phyloP scores from a whole-genome alignment of 2,113 vertebrate species.

The Vidua chalybeata region DNA sequence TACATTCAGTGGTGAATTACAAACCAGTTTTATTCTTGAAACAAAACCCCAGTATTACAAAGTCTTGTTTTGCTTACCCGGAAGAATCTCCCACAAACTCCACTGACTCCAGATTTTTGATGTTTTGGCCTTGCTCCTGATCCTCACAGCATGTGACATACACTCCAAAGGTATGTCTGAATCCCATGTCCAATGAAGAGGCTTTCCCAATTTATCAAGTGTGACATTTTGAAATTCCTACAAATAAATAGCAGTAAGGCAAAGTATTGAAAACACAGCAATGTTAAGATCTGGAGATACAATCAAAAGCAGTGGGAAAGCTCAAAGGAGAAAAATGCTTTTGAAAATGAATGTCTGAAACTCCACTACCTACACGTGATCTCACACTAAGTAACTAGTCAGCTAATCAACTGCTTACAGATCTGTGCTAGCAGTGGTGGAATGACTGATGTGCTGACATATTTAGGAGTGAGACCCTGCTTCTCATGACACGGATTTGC shows the following conservation, averaged over 20 bases:
- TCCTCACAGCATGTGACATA: constrained; percentile 62
- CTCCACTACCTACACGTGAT: background rate
- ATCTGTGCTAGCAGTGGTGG: background rate
- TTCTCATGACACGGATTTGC: background rate
- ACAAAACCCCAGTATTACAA: background rate
- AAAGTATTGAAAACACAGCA: background rate
- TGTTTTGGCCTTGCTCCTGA: constrained; percentile 37
- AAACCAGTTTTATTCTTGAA: background rate
- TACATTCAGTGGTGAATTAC: background rate
- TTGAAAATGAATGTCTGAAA: background rate
- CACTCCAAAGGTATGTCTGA: constrained; percentile 76
- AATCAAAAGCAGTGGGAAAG: background rate
- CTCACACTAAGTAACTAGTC: background rate
- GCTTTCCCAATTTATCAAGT: constrained; percentile 20
- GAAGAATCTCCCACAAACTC: constrained; percentile 55
- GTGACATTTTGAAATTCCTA: constrained; percentile 64
- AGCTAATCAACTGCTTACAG: background rate
- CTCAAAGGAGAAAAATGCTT: background rate
- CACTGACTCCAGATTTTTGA: constrained; percentile 65
- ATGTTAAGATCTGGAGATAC: background rate
- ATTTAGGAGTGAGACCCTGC: background rate
- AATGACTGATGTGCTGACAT: background rate
- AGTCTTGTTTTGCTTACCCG: constrained; percentile 53
- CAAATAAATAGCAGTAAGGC: background rate
- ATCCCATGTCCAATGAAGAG: constrained; percentile 67